Conservation (phyloP, 2,888 invertebrate species). For the Callinectes sapidus region DNA sequence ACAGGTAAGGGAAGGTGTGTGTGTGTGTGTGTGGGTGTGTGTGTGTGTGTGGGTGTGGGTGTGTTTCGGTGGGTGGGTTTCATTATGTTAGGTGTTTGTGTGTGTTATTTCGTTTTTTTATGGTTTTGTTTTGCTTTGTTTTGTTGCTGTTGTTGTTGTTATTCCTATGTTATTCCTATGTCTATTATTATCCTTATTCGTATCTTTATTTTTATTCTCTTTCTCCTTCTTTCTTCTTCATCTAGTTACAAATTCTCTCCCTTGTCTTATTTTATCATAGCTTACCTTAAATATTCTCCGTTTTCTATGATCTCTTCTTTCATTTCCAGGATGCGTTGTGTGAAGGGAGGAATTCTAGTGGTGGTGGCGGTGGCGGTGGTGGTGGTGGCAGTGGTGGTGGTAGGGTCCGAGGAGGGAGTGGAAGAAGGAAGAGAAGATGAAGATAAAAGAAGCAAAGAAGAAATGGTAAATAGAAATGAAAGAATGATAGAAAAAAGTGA, state of each 20-base stretch:
- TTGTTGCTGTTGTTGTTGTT: background rate
- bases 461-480: too few relatives aligned
- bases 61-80: conserved; percentile 3
- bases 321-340: background rate
- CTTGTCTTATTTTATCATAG: too few relatives aligned
- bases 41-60: conserved; percentile 22
- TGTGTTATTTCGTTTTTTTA: conserved; percentile 7
- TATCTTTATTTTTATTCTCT: background rate
- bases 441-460: background rate
- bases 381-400: background rate
- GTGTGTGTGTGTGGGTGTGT: background rate
- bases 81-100: background rate
- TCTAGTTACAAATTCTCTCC: too few relatives aligned
- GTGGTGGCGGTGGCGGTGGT: background rate
- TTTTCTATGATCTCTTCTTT: background rate
- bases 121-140: conserved; percentile 33
- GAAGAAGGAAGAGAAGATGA: background rate
- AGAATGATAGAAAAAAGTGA: background rate
- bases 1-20: background rate
- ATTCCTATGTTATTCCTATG: background rate
- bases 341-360: background rate
- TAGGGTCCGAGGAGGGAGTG: background rate
- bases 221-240: background rate
- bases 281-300: too few relatives aligned
- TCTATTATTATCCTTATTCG: background rate